A percentile compares a stretch with the other conserved stretches of the same genome.
Evolutionary conservation across 2,888 invertebrate species (phyloP).

Genomic region (Rhyacophila evoluta): DNA sequence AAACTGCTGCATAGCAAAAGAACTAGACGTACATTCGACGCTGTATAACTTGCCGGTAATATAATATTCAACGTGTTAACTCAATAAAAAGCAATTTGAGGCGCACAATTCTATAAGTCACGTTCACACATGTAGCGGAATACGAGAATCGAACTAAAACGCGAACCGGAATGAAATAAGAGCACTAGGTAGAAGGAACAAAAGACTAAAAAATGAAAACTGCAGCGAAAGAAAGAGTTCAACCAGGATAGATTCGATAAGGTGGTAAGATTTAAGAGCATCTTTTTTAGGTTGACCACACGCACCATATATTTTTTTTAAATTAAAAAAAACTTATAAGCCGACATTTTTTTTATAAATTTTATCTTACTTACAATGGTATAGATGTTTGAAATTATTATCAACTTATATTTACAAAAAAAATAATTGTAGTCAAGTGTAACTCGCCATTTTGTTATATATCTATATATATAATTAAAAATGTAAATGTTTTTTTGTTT

Average conservation of each 20-base stretch:
- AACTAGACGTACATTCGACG: conserved; percentile 30
- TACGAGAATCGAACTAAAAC: conserved; percentile 11
- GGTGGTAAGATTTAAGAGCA: background rate
- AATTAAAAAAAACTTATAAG: too few relatives aligned
- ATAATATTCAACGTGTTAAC: conserved; percentile 49
- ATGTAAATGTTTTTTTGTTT: too few relatives aligned
- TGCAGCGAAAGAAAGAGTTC: background rate
- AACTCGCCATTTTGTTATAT: too few relatives aligned
- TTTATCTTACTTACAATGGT: too few relatives aligned
- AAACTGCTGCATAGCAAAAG: conserved; percentile 45
- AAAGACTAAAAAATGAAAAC: conserved; percentile 6
- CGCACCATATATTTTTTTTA: background rate
- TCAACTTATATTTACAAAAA: too few relatives aligned
- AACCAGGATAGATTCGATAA: background rate
- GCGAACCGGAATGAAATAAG: conserved; percentile 18
- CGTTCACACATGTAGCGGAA: conserved; percentile 31
- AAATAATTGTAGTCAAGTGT: too few relatives aligned
- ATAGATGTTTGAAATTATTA: too few relatives aligned
- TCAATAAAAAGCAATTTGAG: conserved; percentile 48
- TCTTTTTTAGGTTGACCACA: background rate
- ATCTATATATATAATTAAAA: too few relatives aligned
- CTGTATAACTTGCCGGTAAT: conserved; percentile 41
- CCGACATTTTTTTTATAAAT: too few relatives aligned
- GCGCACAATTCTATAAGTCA: conserved; percentile 40
- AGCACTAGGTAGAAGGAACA: background rate